Conservation (phyloP, 2,797 vertebrate genomes). For the Iguana delicatissima region DNA sequence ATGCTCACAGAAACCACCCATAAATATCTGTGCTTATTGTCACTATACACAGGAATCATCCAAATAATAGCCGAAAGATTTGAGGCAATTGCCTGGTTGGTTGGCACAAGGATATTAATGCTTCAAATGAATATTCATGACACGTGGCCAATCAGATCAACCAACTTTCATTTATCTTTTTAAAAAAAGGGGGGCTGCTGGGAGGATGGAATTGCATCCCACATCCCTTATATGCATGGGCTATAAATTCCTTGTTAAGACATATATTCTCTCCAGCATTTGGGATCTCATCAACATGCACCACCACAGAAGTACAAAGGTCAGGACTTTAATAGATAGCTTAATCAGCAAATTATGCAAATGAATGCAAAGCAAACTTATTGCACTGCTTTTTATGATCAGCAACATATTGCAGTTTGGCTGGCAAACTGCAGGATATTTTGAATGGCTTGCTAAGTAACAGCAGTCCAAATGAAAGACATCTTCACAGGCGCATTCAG, state of each 20-base stretch:
- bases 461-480: not conserved
- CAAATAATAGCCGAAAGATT: not conserved
- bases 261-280: constrained; percentile 43
- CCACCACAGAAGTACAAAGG: constrained; percentile 62
- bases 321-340: constrained; percentile 66
- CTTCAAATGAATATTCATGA: constrained; percentile 25
- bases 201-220: not conserved
- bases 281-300: constrained; percentile 58
- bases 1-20: not conserved
- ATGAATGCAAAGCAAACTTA: constrained; percentile 60
- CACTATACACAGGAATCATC: not conserved
- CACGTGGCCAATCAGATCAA: not conserved
- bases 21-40: not conserved
- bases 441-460: constrained; percentile 32
- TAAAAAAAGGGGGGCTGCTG: not conserved
- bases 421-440: constrained; percentile 38
- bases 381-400: constrained; percentile 46
- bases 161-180: not conserved
- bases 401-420: constrained; percentile 47
- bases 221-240: not conserved
- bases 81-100: not conserved
- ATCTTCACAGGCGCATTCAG: not conserved
- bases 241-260: constrained; percentile 36
- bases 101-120: not conserved
- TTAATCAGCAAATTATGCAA: constrained; percentile 71